Conservation (phyloP, 2,113 vertebrate species). For the Phaetusa simplex region DNA sequence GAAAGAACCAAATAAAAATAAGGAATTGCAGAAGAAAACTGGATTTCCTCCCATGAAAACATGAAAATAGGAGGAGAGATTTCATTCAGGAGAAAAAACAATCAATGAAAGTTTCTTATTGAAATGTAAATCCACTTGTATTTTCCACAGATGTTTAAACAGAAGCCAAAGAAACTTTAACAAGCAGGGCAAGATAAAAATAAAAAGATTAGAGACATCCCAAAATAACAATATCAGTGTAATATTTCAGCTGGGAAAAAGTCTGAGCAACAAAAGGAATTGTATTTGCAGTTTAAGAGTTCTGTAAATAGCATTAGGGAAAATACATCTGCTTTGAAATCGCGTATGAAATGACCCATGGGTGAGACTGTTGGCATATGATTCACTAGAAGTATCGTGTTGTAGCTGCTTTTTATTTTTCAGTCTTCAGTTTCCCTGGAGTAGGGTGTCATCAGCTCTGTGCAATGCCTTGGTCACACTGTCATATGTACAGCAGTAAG, state of each 20-base stretch:
- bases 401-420: not conserved
- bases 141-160: slow-evolving; percentile 14
- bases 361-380: not conserved
- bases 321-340: not conserved
- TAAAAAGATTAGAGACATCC: slow-evolving; percentile 20
- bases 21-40: not conserved
- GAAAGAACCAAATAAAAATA: not conserved
- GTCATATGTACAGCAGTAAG: not conserved
- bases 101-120: not conserved
- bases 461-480: not conserved
- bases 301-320: slow-evolving; percentile 7
- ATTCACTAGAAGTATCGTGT: not conserved
- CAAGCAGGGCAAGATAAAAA: not conserved
- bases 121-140: slow-evolving; percentile 12
- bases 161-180: not conserved
- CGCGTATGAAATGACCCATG: not conserved
- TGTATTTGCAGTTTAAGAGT: not conserved
- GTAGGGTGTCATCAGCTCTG: not conserved
- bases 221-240: slow-evolving; percentile 19
- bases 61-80: not conserved
- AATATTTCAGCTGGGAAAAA: not conserved
- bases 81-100: not conserved
- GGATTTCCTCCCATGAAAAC: not conserved
- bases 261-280: not conserved
- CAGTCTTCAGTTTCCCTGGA: not conserved